Conservation (phyloP, 1,140 invertebrate species). For the Cryptotermes secundus region DNA sequence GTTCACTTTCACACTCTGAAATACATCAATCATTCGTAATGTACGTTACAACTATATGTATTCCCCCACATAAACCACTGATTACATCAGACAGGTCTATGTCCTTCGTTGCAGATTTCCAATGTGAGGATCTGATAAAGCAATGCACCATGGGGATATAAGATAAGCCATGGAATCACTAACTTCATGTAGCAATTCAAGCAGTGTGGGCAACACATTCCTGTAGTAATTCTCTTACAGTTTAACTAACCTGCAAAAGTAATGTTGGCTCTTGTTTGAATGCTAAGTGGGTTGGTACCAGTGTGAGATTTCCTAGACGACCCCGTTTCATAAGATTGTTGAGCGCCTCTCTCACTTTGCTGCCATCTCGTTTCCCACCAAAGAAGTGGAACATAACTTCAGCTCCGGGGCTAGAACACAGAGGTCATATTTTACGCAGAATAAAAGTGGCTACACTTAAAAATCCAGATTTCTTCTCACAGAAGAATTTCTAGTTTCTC, state of each 20-base stretch:
- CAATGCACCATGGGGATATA: not conserved
- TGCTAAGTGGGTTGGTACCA: constrained; percentile 60
- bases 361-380: constrained; percentile 58
- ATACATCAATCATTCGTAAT: constrained; percentile 38
- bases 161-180: not conserved
- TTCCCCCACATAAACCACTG: not conserved
- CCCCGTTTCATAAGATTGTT: constrained; percentile 62
- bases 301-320: constrained; percentile 60
- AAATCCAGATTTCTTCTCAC: too few species aligned
- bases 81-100: not conserved
- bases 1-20: constrained; percentile 62
- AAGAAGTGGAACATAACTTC: constrained; percentile 66
- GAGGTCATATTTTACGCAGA: too few species aligned
- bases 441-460: too few species aligned
- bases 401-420: constrained; percentile 52
- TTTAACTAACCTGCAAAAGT: constrained; percentile 52
- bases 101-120: not conserved
- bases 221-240: not conserved
- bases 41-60: not conserved
- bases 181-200: not conserved
- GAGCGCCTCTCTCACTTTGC: constrained; percentile 60
- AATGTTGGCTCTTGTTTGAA: constrained; percentile 60
- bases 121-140: not conserved
- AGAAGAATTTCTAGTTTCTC: too few species aligned
- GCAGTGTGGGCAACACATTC: not conserved